Conservation (phyloP, 2,113 vertebrate genomes). For the Gallinago media region DNA sequence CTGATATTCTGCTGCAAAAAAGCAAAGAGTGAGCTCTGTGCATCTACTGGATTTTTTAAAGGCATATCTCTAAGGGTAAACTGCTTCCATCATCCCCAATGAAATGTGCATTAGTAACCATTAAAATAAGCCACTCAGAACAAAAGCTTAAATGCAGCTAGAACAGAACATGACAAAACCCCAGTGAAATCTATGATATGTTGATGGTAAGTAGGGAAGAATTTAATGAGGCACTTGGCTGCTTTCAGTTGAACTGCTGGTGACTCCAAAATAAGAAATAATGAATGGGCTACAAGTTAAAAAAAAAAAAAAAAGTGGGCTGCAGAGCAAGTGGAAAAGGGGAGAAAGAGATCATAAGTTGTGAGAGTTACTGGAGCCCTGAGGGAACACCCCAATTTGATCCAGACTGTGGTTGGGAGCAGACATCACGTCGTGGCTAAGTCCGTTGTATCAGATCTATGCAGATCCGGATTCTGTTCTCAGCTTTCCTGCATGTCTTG, state of each 20-base stretch:
- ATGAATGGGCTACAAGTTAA: neutral
- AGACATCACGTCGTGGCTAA: neutral
- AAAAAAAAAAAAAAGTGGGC: neutral
- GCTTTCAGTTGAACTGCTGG: neutral
- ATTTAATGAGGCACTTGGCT: conserved; percentile 13
- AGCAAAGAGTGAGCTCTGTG: neutral
- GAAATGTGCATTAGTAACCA: neutral
- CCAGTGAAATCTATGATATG: conserved; percentile 2
- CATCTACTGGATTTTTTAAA: neutral
- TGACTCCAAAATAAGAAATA: conserved; percentile 3
- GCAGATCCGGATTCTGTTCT: neutral
- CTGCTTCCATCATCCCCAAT: neutral
- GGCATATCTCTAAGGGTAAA: neutral
- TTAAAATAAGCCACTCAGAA: conserved; percentile 16
- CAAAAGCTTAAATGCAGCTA: conserved; percentile 9
- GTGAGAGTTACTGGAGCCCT: neutral
- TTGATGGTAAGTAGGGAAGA: conserved; percentile 1
- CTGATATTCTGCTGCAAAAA: neutral
- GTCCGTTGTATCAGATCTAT: neutral
- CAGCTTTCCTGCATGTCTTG: neutral
- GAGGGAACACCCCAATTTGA: neutral
- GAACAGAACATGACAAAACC: conserved; percentile 35
- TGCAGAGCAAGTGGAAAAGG: neutral
- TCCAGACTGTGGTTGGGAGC: neutral
- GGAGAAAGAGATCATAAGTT: neutral